Evolutionary conservation across 1,140 invertebrate species (phyloP), one percentile per base, ranked within the genome.

Genomic region (Temnothorax curvispinosus): DNA sequence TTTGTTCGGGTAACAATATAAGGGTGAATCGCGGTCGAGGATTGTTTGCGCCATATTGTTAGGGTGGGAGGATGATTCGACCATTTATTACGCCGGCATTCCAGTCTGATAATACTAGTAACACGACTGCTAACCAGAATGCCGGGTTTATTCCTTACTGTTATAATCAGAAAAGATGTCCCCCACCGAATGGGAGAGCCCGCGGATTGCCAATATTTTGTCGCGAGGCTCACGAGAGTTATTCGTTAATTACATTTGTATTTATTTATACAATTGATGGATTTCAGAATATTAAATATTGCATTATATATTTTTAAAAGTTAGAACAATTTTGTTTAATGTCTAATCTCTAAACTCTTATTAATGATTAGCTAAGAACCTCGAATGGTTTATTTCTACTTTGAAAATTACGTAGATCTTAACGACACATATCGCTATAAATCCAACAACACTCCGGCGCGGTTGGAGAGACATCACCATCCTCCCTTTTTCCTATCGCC

Each of bases 1-100:
- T 94, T 94, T 94, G 94, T 94, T 93, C 93, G 91, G 88, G 93
- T 92, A 93, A 94, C 93, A 94, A 94, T 94, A 94, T 94, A 94
- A 94, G 94, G 93, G 93, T 93, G 94, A 94, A 94, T 92, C 91
- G 92, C 88, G 86, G 85, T 88, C 82, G 87, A 87, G 89, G 86
- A 85, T 91, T 92, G 87, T 92, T 90, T 90, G 87, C 89, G 89
- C 78, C 89, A 75, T 74, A 65, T 58, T 69, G 54, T 56, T 44
- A 35, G 71, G 74, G 88, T 47, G 75, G 89, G 88, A 90, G 92
- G 91, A 93, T 92, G 93, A 94, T 93, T 92, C 87, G 89, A 85
- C 92, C 93, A 95, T 95, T 94, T 95, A 95, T 95, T 94, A 94
- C 93, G 81, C 74, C 88, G 89, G 91, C 93, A 95, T 95, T 94